Conservation (phyloP, 2,797 vertebrate species). For the Sebastes jordani region DNA sequence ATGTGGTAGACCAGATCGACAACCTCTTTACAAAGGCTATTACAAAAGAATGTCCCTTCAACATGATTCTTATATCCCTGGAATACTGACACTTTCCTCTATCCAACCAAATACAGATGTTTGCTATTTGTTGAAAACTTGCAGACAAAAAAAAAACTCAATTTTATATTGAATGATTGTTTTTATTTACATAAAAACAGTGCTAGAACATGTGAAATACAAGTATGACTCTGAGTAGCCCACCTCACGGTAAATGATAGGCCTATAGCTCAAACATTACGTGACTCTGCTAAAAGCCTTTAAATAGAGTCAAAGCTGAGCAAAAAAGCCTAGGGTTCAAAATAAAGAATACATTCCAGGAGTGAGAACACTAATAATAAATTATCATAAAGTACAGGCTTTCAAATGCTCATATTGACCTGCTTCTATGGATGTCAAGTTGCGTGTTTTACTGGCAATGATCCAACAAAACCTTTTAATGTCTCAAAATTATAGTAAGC, state of each 20-base stretch:
- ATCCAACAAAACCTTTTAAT: background rate
- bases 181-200: too few relatives aligned
- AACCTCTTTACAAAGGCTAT: background rate
- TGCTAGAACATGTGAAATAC: background rate
- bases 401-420: background rate
- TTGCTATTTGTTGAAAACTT: background rate
- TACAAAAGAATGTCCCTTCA: background rate
- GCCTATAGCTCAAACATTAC: background rate
- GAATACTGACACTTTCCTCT: background rate
- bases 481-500: background rate
- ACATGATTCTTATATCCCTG: background rate
- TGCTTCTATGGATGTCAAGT: background rate
- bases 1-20: background rate
- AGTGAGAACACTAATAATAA: background rate
- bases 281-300: background rate
- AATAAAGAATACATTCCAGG: background rate
- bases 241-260: background rate
- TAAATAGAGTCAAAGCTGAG: background rate
- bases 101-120: background rate
- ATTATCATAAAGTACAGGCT: background rate
- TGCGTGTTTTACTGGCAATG: background rate
- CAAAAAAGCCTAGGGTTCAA: background rate
- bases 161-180: background rate
- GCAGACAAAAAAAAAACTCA: too few relatives aligned
- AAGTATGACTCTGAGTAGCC: background rate